Base-by-base conservation (phyloP, 1,140 invertebrate species). In the Bombus balteatus region DNA sequence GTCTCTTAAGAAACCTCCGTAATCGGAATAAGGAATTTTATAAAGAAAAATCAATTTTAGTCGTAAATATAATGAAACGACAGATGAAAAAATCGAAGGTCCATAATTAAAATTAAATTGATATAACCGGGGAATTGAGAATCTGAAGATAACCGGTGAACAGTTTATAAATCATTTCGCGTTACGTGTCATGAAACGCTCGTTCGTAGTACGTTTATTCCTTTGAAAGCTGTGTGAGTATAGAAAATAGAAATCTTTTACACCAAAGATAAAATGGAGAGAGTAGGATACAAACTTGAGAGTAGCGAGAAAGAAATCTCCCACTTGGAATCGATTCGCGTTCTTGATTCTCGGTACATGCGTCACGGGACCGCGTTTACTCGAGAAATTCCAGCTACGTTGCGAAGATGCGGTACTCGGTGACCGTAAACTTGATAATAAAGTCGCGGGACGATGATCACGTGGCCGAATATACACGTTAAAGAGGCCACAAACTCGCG, bases 351-450 rank as follows among this genome's bases (percentile, higher is more conserved):
- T 47, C 28, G 22, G 37, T 41, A 25, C 1, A 57, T n/a, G 12
- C 53, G n/a, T 82, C 43, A 62, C 47, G 37, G 3, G 12, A 10
- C 12, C 68, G 43, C 34, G 53, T 74, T 73, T 65, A 28, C n/a
- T 62, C 57, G 53, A 47, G 32, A 59, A 28, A 70, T 77, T 9
- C 62, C 34, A 43, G 43, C 53, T 59, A 83, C 77, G 62, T 77
- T 65, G 28, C 22, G 12, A 34, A 59, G 74, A 57, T 34, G 70
- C 28, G 28, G 15, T 9, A 10, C 3, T 15, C 12, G n/a, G 37
- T 9, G 34, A 57, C 65, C 65, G 37, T 70, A 70, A 77, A 83
- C 34, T 78, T 32, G 65, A 66, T 57, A 70, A 78, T 59, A 83
- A 53, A 83, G 15, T 62, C 62, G 59, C 41, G 47, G 9, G 13